Evolutionary conservation across 2,797 vertebrate species (phyloP).

Genomic region (Meriones psammophilus): DNA sequence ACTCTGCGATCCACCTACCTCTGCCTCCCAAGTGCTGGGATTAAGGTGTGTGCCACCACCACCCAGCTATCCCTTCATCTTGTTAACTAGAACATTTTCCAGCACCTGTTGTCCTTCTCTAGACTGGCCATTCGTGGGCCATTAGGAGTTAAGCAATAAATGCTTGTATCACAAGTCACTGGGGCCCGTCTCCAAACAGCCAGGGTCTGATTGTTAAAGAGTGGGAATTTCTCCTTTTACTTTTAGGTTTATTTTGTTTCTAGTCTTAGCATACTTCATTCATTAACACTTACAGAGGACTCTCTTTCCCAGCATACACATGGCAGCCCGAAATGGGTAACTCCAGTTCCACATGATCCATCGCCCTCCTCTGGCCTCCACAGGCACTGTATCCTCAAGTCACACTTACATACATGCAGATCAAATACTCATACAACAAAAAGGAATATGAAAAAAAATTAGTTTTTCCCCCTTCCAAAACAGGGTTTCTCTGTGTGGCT

Average conservation of each 20-base stretch:
- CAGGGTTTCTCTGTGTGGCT: background rate
- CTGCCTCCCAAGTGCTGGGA: too few species aligned
- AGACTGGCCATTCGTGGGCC: background rate
- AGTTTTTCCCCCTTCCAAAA: background rate
- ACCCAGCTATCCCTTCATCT: too few species aligned
- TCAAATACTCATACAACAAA: background rate
- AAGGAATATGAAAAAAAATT: background rate
- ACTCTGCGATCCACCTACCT: too few species aligned
- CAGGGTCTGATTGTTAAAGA: background rate
- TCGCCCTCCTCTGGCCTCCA: background rate
- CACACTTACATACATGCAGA: too few species aligned
- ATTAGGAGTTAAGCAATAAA: background rate
- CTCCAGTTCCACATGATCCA: background rate
- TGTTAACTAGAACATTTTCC: background rate
- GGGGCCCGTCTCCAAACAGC: background rate
- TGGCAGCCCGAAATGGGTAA: background rate
- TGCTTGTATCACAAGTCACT: background rate
- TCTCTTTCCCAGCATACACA: background rate
- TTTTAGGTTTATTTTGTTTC: background rate
- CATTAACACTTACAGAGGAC: background rate
- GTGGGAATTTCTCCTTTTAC: background rate
- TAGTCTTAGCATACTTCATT: background rate
- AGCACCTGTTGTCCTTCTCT: background rate
- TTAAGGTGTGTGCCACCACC: too few species aligned
- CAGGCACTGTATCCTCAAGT: background rate